phyloP scores from a whole-genome alignment of 2,888 invertebrate species.

The Xestia xanthographa region DNA sequence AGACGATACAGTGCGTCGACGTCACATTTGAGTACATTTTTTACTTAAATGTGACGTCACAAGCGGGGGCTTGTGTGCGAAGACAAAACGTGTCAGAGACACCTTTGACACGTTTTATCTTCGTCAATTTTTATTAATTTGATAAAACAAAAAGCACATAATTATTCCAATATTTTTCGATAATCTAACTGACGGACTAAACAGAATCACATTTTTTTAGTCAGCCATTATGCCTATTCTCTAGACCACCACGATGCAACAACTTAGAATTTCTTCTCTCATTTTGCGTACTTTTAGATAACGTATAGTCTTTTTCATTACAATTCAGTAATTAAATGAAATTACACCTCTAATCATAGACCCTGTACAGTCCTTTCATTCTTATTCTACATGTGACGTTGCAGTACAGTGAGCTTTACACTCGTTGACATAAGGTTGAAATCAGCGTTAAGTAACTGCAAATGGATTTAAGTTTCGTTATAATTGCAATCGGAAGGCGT shows the following conservation, averaged over 20 bases:
- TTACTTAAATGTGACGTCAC: too few relatives aligned
- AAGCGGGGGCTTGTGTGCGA: too few relatives aligned
- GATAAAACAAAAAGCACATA: too few relatives aligned
- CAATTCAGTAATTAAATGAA: slow-evolving; percentile 6
- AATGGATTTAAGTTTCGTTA: not conserved
- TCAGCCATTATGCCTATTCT: too few relatives aligned
- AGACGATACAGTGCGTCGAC: too few relatives aligned
- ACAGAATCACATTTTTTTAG: too few relatives aligned
- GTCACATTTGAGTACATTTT: too few relatives aligned
- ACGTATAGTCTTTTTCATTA: not conserved
- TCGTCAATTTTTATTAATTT: too few relatives aligned
- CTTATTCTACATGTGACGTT: not conserved
- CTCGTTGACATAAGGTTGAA: not conserved
- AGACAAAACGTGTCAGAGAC: too few relatives aligned
- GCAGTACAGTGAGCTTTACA: not conserved
- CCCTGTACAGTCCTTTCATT: not conserved
- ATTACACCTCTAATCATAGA: not conserved
- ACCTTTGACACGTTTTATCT: too few relatives aligned
- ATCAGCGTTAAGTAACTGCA: not conserved
- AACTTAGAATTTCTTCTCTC: not conserved
- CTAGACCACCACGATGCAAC: not conserved
- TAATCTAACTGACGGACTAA: too few relatives aligned
- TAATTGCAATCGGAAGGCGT: slow-evolving; percentile 1
- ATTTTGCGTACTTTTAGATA: not conserved
- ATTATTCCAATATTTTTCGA: too few relatives aligned